phyloP scores from a whole-genome alignment of 2,888 invertebrate species.

The Vandiemenella viatica region DNA sequence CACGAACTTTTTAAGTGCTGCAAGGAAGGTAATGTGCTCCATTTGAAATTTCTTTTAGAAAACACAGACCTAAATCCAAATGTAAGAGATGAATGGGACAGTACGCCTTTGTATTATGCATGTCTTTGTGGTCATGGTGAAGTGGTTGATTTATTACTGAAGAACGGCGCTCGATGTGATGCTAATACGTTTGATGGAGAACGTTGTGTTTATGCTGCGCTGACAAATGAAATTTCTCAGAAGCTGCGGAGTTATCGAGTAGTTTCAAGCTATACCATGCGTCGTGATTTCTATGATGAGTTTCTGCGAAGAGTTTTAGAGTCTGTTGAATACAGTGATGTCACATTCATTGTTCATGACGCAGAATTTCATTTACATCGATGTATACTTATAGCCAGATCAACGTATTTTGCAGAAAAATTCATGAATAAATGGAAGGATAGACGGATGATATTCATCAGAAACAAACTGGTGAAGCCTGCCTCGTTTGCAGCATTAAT shows the following conservation, averaged over 20 bases:
- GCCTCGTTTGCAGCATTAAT: slow-evolving; percentile 28
- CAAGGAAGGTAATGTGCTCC: no score
- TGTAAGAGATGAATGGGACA: slow-evolving; percentile 35
- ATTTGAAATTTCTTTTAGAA: slow-evolving; percentile 29
- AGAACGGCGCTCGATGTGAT: slow-evolving; percentile 33
- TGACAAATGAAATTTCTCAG: slow-evolving; percentile 31
- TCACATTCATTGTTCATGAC: slow-evolving; percentile 28
- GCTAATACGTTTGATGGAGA: slow-evolving; percentile 38
- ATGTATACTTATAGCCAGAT: slow-evolving; percentile 30
- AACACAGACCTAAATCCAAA: slow-evolving; percentile 33
- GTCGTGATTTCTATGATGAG: slow-evolving; percentile 32
- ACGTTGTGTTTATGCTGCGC: slow-evolving; percentile 35
- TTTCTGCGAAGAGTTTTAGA: slow-evolving; percentile 27
- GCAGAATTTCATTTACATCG: slow-evolving; percentile 28
- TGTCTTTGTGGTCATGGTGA: slow-evolving; percentile 35
- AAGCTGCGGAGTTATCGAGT: slow-evolving; percentile 30
- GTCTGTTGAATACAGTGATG: slow-evolving; percentile 26
- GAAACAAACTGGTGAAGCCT: slow-evolving; percentile 25
- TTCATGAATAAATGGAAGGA: slow-evolving; percentile 29
- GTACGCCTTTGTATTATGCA: slow-evolving; percentile 36
- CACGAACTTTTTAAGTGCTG: no score
- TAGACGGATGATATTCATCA: slow-evolving; percentile 23
- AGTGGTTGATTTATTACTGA: slow-evolving; percentile 31
- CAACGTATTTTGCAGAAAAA: slow-evolving; percentile 28
- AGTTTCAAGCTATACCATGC: slow-evolving; percentile 28